These are phyloP conservation scores for Cygnus olor DNA, from an alignment of 2,797 vertebrate genomes.

Conservation along the genomic window DNA sequence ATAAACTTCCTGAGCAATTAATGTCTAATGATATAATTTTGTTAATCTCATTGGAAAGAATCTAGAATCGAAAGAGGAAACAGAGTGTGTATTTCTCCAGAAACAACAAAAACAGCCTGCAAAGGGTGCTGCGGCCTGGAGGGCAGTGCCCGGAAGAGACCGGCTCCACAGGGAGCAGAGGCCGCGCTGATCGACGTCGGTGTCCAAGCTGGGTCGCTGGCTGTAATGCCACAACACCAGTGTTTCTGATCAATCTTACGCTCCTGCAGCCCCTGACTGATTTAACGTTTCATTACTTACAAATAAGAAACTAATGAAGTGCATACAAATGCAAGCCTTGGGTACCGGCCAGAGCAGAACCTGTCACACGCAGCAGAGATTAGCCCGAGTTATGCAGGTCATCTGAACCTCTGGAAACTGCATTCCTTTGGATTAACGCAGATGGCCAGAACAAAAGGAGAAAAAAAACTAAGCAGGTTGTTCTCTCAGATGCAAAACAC, in stretches of 20 bases:
- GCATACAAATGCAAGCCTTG: neutral
- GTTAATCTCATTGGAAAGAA: constrained; percentile 43
- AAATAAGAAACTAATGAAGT: constrained; percentile 1
- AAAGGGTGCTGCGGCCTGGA: neutral
- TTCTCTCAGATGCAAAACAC: neutral
- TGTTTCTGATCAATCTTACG: neutral
- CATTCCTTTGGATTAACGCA: constrained; percentile 11
- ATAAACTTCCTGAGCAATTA: constrained; percentile 67
- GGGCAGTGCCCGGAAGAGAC: neutral
- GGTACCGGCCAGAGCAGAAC: neutral
- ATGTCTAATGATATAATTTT: constrained; percentile 34
- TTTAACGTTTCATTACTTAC: neutral
- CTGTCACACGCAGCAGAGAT: neutral
- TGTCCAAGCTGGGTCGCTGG: neutral
- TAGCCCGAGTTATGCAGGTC: neutral
- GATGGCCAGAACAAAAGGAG: neutral
- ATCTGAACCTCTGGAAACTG: neutral
- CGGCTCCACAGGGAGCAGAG: neutral
- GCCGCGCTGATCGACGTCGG: neutral
- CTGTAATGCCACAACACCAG: neutral
- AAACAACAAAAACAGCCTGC: constrained; percentile 32
- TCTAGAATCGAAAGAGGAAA: constrained; percentile 39
- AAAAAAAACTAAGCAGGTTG: neutral
- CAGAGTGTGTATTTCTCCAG: constrained; percentile 17
- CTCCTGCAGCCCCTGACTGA: neutral